These are phyloP conservation scores for Drosophila azteca DNA, from an alignment of 1,140 invertebrate species.

Conservation along the genomic window DNA sequence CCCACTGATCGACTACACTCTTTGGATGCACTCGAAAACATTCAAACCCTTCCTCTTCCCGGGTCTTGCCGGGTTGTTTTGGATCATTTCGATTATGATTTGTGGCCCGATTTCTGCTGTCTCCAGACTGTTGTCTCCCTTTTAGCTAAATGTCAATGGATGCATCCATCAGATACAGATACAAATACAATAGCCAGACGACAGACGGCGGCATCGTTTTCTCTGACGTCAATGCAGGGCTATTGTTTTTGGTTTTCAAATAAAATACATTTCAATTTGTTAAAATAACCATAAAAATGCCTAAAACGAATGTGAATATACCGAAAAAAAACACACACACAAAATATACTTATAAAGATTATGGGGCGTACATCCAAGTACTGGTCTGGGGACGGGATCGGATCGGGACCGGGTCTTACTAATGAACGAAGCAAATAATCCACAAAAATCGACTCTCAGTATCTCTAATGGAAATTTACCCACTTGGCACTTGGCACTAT, in stretches of 20 bases:
- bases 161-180: constrained; percentile 58
- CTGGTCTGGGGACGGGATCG: background rate
- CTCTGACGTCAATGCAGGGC: constrained; percentile 25
- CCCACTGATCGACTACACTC: too few relatives aligned
- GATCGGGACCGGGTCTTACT: constrained; percentile 33
- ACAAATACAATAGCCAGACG: constrained; percentile 4
- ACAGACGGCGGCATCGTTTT: background rate
- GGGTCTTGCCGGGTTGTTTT: constrained; percentile 1
- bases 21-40: background rate
- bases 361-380: background rate
- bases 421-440: constrained; percentile 66
- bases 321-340: too few relatives aligned
- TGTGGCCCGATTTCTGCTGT: constrained; percentile 37
- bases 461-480: constrained; percentile 70
- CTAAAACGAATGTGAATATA: constrained; percentile 3
- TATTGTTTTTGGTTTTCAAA: constrained; percentile 19
- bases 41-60: constrained; percentile 3
- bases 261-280: constrained; percentile 27
- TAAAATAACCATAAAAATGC: constrained; percentile 18
- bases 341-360: background rate
- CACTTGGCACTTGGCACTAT: constrained; percentile 57
- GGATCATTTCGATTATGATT: constrained; percentile 44
- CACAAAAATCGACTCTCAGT: constrained; percentile 18
- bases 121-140: constrained; percentile 11
- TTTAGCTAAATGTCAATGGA: constrained; percentile 58